Conservation (phyloP, 2,113 vertebrate genomes). For the Cyprinodon variegatus region DNA sequence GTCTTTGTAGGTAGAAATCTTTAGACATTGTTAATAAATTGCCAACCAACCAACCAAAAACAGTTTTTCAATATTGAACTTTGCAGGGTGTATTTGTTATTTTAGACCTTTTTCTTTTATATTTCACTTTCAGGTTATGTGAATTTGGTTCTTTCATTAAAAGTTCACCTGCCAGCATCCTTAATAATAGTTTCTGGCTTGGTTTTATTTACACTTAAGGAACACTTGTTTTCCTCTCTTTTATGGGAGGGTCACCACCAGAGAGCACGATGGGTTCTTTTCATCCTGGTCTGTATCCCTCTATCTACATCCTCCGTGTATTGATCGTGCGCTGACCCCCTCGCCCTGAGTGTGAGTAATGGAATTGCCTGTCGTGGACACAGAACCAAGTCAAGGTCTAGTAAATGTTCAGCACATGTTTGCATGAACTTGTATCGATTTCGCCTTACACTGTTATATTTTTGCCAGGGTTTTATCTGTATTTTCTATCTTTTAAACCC, state of each 20-base stretch:
- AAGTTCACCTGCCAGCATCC: slow-evolving; percentile 13
- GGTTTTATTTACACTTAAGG: slow-evolving; percentile 18
- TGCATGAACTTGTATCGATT: slow-evolving; percentile 57
- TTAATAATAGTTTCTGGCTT: slow-evolving; percentile 2
- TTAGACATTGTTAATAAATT: not conserved
- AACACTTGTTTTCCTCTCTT: slow-evolving; percentile 28
- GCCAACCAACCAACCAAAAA: too few relatives aligned
- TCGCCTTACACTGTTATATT: slow-evolving; percentile 12
- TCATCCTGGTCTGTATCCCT: slow-evolving; percentile 37
- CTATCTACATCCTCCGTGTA: slow-evolving; percentile 53
- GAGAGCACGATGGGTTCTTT: slow-evolving; percentile 35
- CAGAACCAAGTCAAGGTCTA: slow-evolving; percentile 65
- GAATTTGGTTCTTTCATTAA: not conserved
- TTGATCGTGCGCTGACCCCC: slow-evolving; percentile 63
- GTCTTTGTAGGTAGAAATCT: not conserved
- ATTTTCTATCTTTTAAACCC: slow-evolving; percentile 25
- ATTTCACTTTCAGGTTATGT: not conserved
- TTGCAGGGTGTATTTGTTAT: not conserved
- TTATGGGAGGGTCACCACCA: slow-evolving; percentile 31
- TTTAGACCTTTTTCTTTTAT: not conserved
- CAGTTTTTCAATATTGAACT: not conserved
- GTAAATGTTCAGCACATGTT: slow-evolving; percentile 61
- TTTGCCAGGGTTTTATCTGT: slow-evolving; percentile 41
- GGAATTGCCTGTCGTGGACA: slow-evolving; percentile 67
- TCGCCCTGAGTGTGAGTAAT: slow-evolving; percentile 66